phyloP scores from a whole-genome alignment of 2,113 vertebrate species.

The Ceyx melanurus region DNA sequence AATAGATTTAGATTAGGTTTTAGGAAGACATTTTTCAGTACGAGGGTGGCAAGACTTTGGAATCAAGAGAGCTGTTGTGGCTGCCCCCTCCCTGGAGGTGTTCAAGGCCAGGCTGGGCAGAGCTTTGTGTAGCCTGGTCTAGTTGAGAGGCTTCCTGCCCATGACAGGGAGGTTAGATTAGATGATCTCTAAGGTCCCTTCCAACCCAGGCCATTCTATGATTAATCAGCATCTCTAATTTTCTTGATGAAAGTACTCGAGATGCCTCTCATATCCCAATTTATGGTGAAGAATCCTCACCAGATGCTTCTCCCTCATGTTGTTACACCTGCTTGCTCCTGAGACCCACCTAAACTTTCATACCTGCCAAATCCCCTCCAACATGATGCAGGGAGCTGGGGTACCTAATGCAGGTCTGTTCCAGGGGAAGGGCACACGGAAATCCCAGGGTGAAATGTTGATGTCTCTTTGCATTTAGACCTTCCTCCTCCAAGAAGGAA shows the following conservation, averaged over 20 bases:
- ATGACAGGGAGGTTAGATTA: too few relatives aligned
- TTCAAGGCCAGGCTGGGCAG: too few relatives aligned
- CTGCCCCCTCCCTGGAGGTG: too few relatives aligned
- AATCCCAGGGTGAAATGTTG: background rate
- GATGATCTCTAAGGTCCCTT: too few relatives aligned
- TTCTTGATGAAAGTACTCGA: background rate
- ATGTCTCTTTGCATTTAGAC: background rate
- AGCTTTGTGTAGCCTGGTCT: too few relatives aligned
- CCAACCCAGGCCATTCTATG: too few relatives aligned
- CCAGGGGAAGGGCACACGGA: background rate
- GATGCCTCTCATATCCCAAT: background rate
- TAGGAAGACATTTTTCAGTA: too few relatives aligned
- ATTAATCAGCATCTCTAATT: background rate
- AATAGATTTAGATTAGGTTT: too few relatives aligned
- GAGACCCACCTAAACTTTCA: background rate
- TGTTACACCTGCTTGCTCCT: background rate
- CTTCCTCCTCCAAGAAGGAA: background rate
- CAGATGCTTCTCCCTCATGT: accelerated
- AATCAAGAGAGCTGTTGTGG: too few relatives aligned
- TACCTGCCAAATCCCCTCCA: background rate
- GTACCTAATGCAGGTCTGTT: background rate
- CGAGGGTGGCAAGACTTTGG: too few relatives aligned
- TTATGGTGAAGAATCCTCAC: background rate
- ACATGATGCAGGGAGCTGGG: background rate
- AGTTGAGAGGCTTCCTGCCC: too few relatives aligned